Evolutionary conservation across 2,888 invertebrate genomes (phyloP), one percentile per base, ranked within the genome.

Genomic region (Sarcophaga carnaria): DNA sequence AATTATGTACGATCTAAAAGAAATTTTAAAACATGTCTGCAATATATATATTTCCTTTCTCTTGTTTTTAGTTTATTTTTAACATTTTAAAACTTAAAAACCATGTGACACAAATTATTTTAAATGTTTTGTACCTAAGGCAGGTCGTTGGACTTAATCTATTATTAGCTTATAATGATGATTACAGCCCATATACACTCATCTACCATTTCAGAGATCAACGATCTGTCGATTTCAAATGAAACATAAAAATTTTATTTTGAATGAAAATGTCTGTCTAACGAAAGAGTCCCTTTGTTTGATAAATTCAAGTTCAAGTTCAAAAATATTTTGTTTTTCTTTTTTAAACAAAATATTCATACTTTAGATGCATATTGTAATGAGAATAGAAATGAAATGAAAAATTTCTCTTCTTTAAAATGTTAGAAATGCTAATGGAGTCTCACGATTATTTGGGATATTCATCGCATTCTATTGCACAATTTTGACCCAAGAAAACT

Each of bases 261-360:
- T 25, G 6, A 76, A 82, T 59, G 27, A 22, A 11, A 37, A 11
- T 72, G 60, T 14, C 0, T 12, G 10, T 45, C n/a, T 17, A 37
- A 67, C 27, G 45, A 60, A 22, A 27, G 27, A 20, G 37, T 62
- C 20, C 60, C 17, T n/a, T 66, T 49, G 45, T 17, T 47, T 64
- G 59, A 75, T 60, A 54, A 37, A 60, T 66, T 69, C 74, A 81
- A 85, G 85, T 71, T 81, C 85, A 85, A 81, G 85, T 81, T 85
- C 81, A 81, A 81, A 76, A 25, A 62, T 69, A 20, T 64, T 66
- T 25, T 12, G 10, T 66, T 27, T 66, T 66, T 54, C 66, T 27
- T 63, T 14, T 10, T 47, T 22, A 20, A n/a, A 45, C 11, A 67
- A 45, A 67, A 47, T 67, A 67, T 45, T 45, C 4, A 45, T 17